Conservation (phyloP, 2,113 vertebrate genomes). For the Erythrocercus mccallii region DNA sequence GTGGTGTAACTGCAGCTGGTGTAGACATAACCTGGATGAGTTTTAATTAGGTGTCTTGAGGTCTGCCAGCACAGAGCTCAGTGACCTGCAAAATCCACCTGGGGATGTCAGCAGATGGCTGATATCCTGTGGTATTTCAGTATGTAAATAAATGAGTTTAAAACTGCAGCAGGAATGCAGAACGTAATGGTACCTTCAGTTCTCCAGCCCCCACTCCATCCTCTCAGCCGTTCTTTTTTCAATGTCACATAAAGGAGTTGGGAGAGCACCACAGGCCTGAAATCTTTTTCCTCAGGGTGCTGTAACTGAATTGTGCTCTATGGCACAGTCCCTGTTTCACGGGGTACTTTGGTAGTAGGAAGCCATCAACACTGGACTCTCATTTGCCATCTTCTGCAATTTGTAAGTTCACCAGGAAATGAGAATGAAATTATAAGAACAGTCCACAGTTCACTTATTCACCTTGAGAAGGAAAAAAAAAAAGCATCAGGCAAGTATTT, state of each 20-base stretch:
- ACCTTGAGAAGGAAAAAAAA: background rate
- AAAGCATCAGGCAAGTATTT: background rate
- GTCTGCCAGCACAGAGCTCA: background rate
- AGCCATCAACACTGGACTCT: background rate
- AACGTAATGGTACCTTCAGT: background rate
- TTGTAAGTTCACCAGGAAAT: background rate
- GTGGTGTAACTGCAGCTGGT: background rate
- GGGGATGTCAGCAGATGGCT: background rate
- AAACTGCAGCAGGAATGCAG: background rate
- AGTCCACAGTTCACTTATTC: background rate
- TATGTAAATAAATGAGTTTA: background rate
- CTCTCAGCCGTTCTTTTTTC: background rate
- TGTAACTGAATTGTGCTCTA: background rate
- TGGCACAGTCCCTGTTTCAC: background rate
- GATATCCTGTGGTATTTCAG: background rate
- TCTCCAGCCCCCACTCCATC: background rate
- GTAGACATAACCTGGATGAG: background rate
- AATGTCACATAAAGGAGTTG: background rate
- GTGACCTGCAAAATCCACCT: background rate
- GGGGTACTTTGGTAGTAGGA: no score
- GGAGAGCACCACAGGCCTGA: background rate
- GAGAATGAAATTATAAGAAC: background rate
- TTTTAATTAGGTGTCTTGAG: background rate
- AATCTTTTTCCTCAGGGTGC: background rate
- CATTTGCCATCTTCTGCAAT: background rate